Evolutionary conservation across 2,888 invertebrate species (phyloP), one percentile per base, ranked within the genome.

Genomic region (Ganaspis brasiliensis): DNA sequence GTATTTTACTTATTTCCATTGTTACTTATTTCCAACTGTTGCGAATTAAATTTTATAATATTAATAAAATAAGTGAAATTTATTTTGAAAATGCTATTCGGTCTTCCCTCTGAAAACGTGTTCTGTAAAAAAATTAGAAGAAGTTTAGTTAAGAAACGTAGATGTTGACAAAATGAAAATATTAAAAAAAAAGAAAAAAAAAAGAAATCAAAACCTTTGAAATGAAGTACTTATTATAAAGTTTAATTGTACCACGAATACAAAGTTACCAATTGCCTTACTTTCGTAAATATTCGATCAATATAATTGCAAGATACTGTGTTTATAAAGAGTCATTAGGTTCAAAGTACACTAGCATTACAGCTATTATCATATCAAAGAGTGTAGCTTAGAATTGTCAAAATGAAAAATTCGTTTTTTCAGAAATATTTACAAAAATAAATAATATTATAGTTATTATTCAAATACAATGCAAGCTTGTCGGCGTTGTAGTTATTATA

Each of bases 81-180:
- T n/a, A n/a, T n/a, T n/a, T n/a, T n/a, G n/a, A 59, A n/a, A 31
- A 59, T 59, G 57, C 57, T 59, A 26, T 59, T 59, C 57, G 57
- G 57, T 59, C 57, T 59, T 59, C 57, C 57, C 57, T 59, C 57
- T 59, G 57, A 59, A 59, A 59, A 59, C 57, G 16, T 16, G n/a
- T 59, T 31, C 57, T 59, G 57, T 31, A 26, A 26, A 31, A 59
- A 57, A 59, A 59, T 24, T 59, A 59, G 57, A 2, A 31, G 2
- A 2, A 31, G 2, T 31, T 31, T 31, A 31, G 31, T 31, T 31
- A 31, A 31, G 31, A 31, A 31, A 31, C 6, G n/a, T 5, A 37
- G 5, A 37, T 14, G n/a, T 59, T 26, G n/a, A 26, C 31, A 1
- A 56, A 59, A 59, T 14, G 4, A 12, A 59, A n/a, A 16, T 26